These are phyloP conservation scores for Quadriops clusia DNA, from an alignment of 2,888 invertebrate species.

Conservation along the genomic window DNA sequence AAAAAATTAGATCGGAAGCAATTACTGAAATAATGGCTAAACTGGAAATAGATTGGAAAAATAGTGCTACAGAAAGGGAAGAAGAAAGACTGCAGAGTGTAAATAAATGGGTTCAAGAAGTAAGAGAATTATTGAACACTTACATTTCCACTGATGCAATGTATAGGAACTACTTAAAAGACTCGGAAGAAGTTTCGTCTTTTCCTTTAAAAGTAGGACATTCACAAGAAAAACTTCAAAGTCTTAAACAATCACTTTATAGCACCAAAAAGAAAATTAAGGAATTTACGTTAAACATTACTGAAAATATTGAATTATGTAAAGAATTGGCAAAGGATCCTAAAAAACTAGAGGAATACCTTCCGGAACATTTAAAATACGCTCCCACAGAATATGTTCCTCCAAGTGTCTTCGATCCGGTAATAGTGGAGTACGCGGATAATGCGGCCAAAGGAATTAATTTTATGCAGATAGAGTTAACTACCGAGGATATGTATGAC, in stretches of 20 bases:
- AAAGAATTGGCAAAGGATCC: conserved; percentile 9
- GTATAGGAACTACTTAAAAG: conserved; percentile 2
- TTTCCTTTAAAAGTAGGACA: conserved; percentile 18
- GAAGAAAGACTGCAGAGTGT: conserved; percentile 29
- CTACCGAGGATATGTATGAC: conserved; percentile 36
- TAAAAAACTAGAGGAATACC: conserved; percentile 25
- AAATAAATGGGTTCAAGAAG: conserved; percentile 31
- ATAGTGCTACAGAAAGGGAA: conserved; percentile 34
- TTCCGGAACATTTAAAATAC: conserved; percentile 32
- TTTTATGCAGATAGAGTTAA: conserved; percentile 36
- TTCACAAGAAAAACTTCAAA: neutral
- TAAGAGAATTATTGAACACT: conserved; percentile 11
- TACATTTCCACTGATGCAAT: no score
- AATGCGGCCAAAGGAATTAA: conserved; percentile 35
- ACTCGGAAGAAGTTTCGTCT: conserved; percentile 20
- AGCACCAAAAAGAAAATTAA: conserved; percentile 3
- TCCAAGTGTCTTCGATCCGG: conserved; percentile 32
- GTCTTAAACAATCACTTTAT: conserved; percentile 1
- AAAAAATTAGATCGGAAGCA: conserved; percentile 18
- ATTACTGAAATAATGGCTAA: conserved; percentile 18
- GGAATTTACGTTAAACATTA: conserved; percentile 3
- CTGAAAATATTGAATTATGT: conserved; percentile 8
- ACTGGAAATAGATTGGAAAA: conserved; percentile 19
- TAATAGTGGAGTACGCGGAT: conserved; percentile 40
- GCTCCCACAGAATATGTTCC: conserved; percentile 19